Percentiles rank a stretch among this genome's conserved stretches.
These are phyloP conservation scores for Kradibia gibbosae DNA, from an alignment of 1,140 invertebrate genomes.

Conservation along the genomic window DNA sequence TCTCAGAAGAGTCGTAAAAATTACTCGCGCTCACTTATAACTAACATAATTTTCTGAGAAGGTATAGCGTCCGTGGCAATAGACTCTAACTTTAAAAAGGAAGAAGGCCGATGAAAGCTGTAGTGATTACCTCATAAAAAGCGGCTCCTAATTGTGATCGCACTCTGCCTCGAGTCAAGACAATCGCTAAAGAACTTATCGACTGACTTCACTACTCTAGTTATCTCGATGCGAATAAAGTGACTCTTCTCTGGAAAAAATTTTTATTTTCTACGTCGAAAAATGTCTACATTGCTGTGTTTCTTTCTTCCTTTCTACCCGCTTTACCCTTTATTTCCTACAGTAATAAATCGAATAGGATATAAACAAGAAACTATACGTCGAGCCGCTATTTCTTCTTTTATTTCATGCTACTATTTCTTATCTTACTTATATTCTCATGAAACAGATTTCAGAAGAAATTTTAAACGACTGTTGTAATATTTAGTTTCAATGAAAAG, in stretches of 20 bases:
- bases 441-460: background rate
- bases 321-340: conserved; percentile 36
- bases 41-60: too few species aligned
- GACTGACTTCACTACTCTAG: conserved; percentile 36
- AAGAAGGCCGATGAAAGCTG: conserved; percentile 47
- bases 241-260: conserved; percentile 23
- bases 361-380: conserved; percentile 24
- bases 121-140: conserved; percentile 60
- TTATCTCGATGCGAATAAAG: conserved; percentile 17
- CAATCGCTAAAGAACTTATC: conserved; percentile 47
- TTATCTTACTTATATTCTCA: background rate
- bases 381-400: conserved; percentile 7
- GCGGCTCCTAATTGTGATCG: conserved; percentile 53
- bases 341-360: conserved; percentile 40
- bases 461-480: conserved; percentile 24
- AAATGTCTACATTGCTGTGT: conserved; percentile 41
- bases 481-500: background rate
- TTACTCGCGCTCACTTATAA: conserved; percentile 20
- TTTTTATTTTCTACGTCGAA: conserved; percentile 37
- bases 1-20: conserved; percentile 50
- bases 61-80: too few species aligned
- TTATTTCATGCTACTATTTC: background rate
- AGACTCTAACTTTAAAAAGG: conserved; percentile 9
- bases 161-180: background rate
- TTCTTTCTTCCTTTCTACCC: conserved; percentile 14